phyloP scores from a whole-genome alignment of 1,140 invertebrate species.

The Lanistes nyassanus region DNA sequence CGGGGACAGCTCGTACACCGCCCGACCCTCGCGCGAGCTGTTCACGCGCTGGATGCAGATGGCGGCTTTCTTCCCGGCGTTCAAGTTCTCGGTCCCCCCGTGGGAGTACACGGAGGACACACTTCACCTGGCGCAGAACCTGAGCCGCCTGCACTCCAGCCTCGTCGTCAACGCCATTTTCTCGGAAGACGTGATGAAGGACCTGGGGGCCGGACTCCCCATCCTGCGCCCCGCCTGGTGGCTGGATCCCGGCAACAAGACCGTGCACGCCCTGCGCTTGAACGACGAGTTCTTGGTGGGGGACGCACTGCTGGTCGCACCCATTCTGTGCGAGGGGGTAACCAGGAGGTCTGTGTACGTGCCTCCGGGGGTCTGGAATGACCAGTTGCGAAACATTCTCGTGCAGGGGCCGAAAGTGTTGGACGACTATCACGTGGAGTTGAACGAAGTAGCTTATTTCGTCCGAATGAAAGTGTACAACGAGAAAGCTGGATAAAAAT shows the following conservation, averaged over 20 bases:
- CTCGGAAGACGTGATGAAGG: conserved; percentile 71
- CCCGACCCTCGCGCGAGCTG: conserved; percentile 78
- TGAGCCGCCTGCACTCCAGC: conserved; percentile 77
- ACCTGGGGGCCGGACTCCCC: conserved; percentile 75
- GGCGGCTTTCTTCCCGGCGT: conserved; percentile 85
- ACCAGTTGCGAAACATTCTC: conserved; percentile 26
- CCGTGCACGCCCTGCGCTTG: conserved; percentile 73
- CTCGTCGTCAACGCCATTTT: conserved; percentile 69
- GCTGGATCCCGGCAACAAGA: conserved; percentile 82
- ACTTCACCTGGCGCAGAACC: conserved; percentile 74
- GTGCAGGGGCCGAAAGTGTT: conserved; percentile 38
- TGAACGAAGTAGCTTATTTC: conserved; percentile 39
- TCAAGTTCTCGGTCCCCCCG: conserved; percentile 88
- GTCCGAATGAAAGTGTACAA: conserved; percentile 27
- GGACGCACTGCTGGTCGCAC: conserved; percentile 83
- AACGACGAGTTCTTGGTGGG: conserved; percentile 87
- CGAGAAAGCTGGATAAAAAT: neutral
- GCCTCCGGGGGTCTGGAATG: conserved; percentile 50
- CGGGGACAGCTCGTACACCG: conserved; percentile 28
- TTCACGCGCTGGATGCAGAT: conserved; percentile 90
- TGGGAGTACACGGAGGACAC: conserved; percentile 84
- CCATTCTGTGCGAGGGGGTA: conserved; percentile 78
- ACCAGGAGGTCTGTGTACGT: conserved; percentile 77
- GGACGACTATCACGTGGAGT: conserved; percentile 24
- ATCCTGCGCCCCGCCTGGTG: conserved; percentile 90